Conservation (phyloP, 2,888 invertebrate genomes). For the Pachliopta kotzebuea region DNA sequence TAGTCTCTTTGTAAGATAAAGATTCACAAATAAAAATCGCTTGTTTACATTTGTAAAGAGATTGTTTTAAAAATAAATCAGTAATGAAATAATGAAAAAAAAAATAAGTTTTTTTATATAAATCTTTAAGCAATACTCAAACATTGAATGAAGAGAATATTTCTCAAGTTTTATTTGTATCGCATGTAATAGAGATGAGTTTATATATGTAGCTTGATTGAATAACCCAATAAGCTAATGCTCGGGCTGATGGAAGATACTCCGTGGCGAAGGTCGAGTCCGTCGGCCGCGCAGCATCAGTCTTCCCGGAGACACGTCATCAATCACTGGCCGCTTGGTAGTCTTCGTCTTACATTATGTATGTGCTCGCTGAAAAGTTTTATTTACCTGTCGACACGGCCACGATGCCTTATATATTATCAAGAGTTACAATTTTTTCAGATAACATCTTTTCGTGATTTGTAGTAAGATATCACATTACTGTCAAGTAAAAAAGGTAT, state of each 20-base stretch:
- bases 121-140: too few relatives aligned
- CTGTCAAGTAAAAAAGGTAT: too few relatives aligned
- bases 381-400: constrained; percentile 24
- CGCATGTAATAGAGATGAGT: not conserved
- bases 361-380: constrained; percentile 25
- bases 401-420: constrained; percentile 10
- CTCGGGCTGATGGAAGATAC: constrained; percentile 39
- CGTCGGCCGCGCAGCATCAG: constrained; percentile 42
- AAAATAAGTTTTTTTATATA: too few relatives aligned
- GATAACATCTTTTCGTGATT: too few relatives aligned
- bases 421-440: not conserved
- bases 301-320: constrained; percentile 45
- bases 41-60: too few relatives aligned
- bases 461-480: too few relatives aligned
- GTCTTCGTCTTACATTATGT: constrained; percentile 27
- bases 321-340: constrained; percentile 41
- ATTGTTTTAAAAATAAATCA: too few relatives aligned
- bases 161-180: too few relatives aligned
- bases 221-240: constrained; percentile 43
- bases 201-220: constrained; percentile 22
- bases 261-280: constrained; percentile 39
- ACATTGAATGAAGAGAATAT: too few relatives aligned
- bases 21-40: too few relatives aligned
- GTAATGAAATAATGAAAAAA: too few relatives aligned
- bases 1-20: too few relatives aligned